phyloP scores from a whole-genome alignment of 1,140 invertebrate genomes.

The Hetaerina americana region DNA sequence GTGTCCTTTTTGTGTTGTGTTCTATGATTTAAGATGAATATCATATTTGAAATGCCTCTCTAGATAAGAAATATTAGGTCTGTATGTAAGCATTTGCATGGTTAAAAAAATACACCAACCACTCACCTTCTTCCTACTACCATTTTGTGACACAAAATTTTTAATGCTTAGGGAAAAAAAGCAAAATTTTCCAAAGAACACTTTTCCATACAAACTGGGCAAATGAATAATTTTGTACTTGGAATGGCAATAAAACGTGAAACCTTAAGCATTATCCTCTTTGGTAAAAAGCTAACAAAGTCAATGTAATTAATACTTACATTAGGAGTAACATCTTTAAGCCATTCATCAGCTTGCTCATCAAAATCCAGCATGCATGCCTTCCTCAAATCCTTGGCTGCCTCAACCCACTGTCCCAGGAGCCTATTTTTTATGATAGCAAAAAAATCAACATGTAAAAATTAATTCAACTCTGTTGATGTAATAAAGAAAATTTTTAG shows the following conservation, averaged over 20 bases:
- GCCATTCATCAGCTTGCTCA: conserved; percentile 77
- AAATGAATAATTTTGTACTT: background rate
- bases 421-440: too few species aligned
- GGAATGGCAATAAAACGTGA: background rate
- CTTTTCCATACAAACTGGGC: too few species aligned
- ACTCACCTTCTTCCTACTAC: background rate
- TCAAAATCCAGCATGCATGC: conserved; percentile 89
- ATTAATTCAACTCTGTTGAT: background rate
- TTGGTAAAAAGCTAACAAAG: background rate
- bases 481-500: background rate
- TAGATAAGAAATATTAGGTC: background rate
- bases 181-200: background rate
- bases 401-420: conserved; percentile 75
- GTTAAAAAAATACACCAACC: background rate
- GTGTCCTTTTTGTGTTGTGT: background rate
- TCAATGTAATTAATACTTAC: conserved; percentile 36
- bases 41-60: background rate
- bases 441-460: conserved; percentile 8
- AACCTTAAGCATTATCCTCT: background rate
- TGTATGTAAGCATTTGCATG: background rate
- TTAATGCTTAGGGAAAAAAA: background rate
- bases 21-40: too few species aligned
- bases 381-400: conserved; percentile 68
- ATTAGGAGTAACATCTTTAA: conserved; percentile 83
- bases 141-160: too few species aligned